Evolutionary conservation across 2,113 vertebrate genomes (phyloP), one percentile per base, ranked within the genome.

Genomic region (Sinocyclocheilus grahami): DNA sequence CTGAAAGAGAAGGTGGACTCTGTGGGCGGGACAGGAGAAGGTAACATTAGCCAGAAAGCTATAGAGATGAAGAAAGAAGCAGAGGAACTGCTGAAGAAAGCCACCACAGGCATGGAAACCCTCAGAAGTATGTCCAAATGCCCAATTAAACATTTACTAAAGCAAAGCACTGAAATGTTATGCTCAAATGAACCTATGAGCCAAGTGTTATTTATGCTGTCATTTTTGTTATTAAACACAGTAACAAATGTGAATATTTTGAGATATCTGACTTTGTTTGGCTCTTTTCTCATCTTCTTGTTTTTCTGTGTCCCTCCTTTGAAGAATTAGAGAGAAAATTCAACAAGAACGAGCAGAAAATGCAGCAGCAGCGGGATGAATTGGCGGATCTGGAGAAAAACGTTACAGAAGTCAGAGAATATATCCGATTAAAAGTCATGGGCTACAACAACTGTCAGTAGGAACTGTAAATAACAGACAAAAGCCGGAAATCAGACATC

Each of bases 251-350:
- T 2, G 18, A 58, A 58, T 58, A 58, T 46, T 42, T 24, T 46
- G 39, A 46, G 20, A n/a, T 22, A 51, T 51, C 22, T 83, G 5
- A 39, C 4, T 24, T 5, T 24, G 3, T 80, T 55, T 53, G 5
- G 27, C 20, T 77, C 5, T 42, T 65, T 12, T 7, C 27, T 88
- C 1, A 78, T 83, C 12, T n/a, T 18, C 67, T 8, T 76, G 20
- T 53, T 20, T 1, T 79, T 69, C 18, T 78, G 74, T 83, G 86
- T 51, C 16, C 37, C 82, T 33, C 33, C 77, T 55, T 84, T 84
- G 37, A 89, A 97, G 96, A 93, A 46, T 89, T 97, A 87, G 96
- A 97, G 89, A 90, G 89, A 72, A 94, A 88, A 87, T 94, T 97
- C 42, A 92, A 80, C 79, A 92, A 22, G 51, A 97, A 97, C 0